Conservation (phyloP, 2,888 invertebrate genomes). For the Lumbricus terrestris region DNA sequence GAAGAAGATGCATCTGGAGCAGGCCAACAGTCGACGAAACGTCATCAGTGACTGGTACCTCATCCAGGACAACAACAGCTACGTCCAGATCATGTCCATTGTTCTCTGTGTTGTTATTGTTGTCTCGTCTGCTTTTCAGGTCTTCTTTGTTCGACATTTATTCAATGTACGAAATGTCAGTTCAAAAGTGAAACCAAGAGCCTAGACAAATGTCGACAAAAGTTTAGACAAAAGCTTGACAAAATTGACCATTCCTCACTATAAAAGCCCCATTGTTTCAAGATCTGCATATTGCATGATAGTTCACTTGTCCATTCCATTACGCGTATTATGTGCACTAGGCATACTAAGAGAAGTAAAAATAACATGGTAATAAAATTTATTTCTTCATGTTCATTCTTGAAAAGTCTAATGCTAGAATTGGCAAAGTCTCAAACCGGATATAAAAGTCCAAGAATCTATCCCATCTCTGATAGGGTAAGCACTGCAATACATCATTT, state of each 20-base stretch:
- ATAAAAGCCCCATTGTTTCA: neutral
- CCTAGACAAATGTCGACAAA: neutral
- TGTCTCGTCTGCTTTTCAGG: slow-evolving; percentile 10
- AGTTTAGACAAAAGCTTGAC: neutral
- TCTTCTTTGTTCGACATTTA: slow-evolving; percentile 10
- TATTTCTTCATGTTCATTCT: neutral
- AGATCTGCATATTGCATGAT: neutral
- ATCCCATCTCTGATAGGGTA: neutral
- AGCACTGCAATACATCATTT: neutral
- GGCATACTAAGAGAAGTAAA: neutral
- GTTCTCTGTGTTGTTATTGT: neutral
- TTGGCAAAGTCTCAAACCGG: neutral
- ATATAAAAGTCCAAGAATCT: neutral
- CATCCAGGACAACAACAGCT: slow-evolving; percentile 12
- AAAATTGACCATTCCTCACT: neutral
- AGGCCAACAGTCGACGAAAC: neutral
- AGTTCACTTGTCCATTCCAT: neutral
- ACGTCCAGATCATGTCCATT: slow-evolving; percentile 14
- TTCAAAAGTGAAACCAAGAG: slow-evolving; percentile 5
- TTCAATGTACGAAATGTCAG: neutral
- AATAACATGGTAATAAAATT: too few relatives aligned
- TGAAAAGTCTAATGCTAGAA: neutral
- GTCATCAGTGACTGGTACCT: slow-evolving; percentile 10
- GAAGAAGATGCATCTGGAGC: neutral
- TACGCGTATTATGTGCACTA: neutral